Evolutionary conservation across 1,140 invertebrate species (phyloP).

Genomic region (Trissolcus basalis): DNA sequence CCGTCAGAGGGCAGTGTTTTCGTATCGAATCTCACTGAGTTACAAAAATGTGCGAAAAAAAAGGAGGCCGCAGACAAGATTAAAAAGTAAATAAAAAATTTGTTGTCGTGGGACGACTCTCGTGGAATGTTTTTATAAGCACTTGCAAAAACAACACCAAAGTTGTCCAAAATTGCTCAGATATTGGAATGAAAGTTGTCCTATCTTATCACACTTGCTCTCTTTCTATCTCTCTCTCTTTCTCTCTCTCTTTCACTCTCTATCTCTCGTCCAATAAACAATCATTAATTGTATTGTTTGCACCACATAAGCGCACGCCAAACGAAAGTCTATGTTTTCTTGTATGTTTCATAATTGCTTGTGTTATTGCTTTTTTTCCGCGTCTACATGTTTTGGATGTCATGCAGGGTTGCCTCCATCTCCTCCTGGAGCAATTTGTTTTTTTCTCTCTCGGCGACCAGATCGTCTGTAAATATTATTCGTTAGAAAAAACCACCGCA

Average conservation of each 20-base stretch:
- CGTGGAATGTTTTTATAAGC: not conserved
- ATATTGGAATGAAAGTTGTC: constrained; percentile 44
- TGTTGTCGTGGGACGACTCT: not conserved
- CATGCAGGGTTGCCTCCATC: constrained; percentile 99
- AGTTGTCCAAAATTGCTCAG: not conserved
- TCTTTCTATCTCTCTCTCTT: constrained; percentile 39
- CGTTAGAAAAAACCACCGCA: constrained; percentile 68
- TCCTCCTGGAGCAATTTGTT: constrained; percentile 97
- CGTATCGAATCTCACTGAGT: constrained; percentile 1
- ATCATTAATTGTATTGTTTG: constrained; percentile 59
- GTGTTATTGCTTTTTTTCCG: constrained; percentile 44
- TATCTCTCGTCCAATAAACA: constrained; percentile 52
- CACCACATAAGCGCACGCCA: constrained; percentile 65
- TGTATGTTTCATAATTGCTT: constrained; percentile 19
- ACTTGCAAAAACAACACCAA: not conserved
- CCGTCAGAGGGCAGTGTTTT: constrained; percentile 2
- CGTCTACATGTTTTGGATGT: constrained; percentile 98
- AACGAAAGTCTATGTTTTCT: constrained; percentile 44
- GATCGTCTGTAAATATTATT: constrained; percentile 90
- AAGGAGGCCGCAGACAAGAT: not conserved
- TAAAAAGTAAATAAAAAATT: constrained; percentile 2
- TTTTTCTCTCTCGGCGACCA: constrained; percentile 95
- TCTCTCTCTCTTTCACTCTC: constrained; percentile 1
- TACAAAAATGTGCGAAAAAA: not conserved
- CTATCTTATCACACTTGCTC: constrained; percentile 6